Base-by-base conservation (phyloP, 2,797 vertebrate species). In the Momotus momota region DNA sequence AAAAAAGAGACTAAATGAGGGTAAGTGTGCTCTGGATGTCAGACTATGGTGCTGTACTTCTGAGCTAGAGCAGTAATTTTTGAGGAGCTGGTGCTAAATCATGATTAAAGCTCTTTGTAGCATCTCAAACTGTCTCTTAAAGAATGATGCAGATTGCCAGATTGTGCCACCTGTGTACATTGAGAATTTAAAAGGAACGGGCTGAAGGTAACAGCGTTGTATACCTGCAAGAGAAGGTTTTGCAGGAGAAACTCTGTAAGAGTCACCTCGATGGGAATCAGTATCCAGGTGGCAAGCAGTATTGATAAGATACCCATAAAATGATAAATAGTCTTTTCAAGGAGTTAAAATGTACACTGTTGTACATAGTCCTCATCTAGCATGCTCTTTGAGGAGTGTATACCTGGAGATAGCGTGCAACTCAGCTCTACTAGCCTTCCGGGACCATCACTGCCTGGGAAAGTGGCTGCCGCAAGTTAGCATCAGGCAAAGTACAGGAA, bases 241-340 rank as follows among this genome's bases (percentile, higher is more conserved):
- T n/a, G 14, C 0, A 1, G 41, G 14, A 69, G 23, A 52, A 27
- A 45, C 18, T 19, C 15, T 1, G 0, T 69, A 46, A 43, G 25
- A 69, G n/a, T 58, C 45, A 51, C 29, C n/a, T 49, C 2, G 0
- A 7, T 62, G 23, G 31, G 31, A 48, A 10, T 62, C 60, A 26
- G 9, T 27, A 65, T 61, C 69, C 87, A 62, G n/a, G 17, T 57
- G 65, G 33, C 62, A 87, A 90, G 20, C 23, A 57, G 33, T 62
- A 55, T 18, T 29, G 14, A 71, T 51, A 60, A 41, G 23, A 14
- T 71, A 18, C 17, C 22, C 29, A 25, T 40, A 64, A 58, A 54
- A 21, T 45, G 19, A 57, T 71, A 62, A 77, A 12, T 27, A 58
- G 9, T 54, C 5, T 67, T 93, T 73, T 72, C 18, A 65, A 67